A percentile compares a stretch with the other conserved stretches of the same genome.
These are phyloP conservation scores for Phocides pigmalion DNA, from an alignment of 1,140 invertebrate species.

Conservation along the genomic window DNA sequence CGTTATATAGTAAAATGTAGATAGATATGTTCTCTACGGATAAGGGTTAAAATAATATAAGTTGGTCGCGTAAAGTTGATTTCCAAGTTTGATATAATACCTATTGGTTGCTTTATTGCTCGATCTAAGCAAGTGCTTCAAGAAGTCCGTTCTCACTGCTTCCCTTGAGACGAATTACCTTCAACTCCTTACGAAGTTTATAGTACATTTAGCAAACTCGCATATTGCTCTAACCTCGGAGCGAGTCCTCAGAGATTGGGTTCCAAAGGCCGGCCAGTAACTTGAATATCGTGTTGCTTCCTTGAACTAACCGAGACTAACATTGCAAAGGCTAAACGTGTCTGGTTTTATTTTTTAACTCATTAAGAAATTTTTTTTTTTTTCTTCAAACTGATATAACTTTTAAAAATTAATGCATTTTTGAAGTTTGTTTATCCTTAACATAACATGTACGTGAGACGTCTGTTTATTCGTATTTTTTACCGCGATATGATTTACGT, in stretches of 20 bases:
- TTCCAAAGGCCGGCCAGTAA: conserved; percentile 18
- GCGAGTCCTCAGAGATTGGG: conserved; percentile 10
- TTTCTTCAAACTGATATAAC: too few relatives aligned
- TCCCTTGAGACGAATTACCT: conserved; percentile 4
- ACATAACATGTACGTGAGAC: too few relatives aligned
- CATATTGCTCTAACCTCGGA: conserved; percentile 1
- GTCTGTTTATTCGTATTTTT: too few relatives aligned
- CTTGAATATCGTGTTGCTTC: conserved; percentile 8
- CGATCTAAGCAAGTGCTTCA: not conserved
- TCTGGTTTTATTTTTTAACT: not conserved
- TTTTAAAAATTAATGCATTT: too few relatives aligned
- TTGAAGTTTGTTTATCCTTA: too few relatives aligned
- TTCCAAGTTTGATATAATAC: too few relatives aligned
- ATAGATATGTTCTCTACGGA: too few relatives aligned
- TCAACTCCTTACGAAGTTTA: conserved; percentile 6
- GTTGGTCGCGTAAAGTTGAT: too few relatives aligned
- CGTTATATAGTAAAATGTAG: too few relatives aligned
- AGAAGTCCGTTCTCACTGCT: not conserved
- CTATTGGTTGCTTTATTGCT: not conserved
- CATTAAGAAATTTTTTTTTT: too few relatives aligned
- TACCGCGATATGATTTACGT: too few relatives aligned
- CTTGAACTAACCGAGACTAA: not conserved
- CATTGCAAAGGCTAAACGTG: not conserved
- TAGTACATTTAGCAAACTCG: conserved; percentile 4
- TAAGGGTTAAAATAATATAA: too few relatives aligned